Evolutionary conservation across 2,888 invertebrate genomes (phyloP), one percentile per base, ranked within the genome.

Genomic region (Phalera bucephala): DNA sequence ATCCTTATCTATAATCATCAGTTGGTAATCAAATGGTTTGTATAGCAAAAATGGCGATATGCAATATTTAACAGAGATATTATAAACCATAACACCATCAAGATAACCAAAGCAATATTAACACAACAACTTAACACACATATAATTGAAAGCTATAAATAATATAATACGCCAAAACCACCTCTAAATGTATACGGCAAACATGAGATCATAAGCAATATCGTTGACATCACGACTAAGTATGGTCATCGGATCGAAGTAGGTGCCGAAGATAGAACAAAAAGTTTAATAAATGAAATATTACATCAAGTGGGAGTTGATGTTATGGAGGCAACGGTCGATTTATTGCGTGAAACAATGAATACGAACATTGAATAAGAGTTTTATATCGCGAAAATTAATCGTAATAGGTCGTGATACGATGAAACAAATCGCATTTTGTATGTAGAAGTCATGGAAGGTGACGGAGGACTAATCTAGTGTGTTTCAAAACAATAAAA

Each of bases 221-320:
- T 19, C 19, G 51, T 64, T 67, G 64, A 65, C 56, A 68, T 68
- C 67, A 68, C 51, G 30, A 31, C 62, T 61, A 37, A 56, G 45
- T 50, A 61, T 43, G 61, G 60, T 32, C 44, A 55, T 25, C 49
- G 7, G 7, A 11, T 11, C 27, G 3, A 17, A 10, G 14, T 36
- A 31, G 27, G 9, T 28, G 31, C 20, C 13, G 36, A 29, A 10
- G 7, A 20, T 17, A 5, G 14, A 21, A 35, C 41, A 54, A 54
- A 49, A 52, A 47, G n/a, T n/a, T 35, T 36, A 26, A 41, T 45
- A 47, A 33, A 35, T 31, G 34, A 31, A 36, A 21, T 27, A 27
- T 25, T 13, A 14, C 3, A 27, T 27, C 13, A 38, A 31, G 56
- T 49, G 46, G 56, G 52, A 45, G 49, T 46, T 32, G 29, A 32